These are phyloP conservation scores for Sebastes jordani DNA, from an alignment of 2,797 vertebrate species.

Conservation along the genomic window DNA sequence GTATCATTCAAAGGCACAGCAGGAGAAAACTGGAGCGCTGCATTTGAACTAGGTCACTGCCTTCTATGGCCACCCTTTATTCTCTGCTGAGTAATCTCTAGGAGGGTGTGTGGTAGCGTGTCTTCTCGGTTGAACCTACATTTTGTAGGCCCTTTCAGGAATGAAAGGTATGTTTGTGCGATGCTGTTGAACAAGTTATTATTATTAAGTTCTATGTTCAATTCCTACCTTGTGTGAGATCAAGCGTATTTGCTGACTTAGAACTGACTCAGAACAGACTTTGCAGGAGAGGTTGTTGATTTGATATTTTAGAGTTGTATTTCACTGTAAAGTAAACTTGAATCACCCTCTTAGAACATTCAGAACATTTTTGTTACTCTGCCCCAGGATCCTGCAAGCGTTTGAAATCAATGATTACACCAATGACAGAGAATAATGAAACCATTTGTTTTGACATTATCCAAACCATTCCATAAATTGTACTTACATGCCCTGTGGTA, in stretches of 20 bases:
- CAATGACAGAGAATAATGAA: neutral
- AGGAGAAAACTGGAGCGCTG: conserved; percentile 57
- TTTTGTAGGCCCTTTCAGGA: conserved; percentile 12
- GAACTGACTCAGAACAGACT: neutral
- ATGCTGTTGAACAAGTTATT: neutral
- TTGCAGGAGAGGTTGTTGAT: neutral
- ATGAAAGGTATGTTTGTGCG: conserved; percentile 39
- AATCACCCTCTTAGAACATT: neutral
- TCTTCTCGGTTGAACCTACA: neutral
- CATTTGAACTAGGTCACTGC: conserved; percentile 65
- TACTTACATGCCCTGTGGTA: neutral
- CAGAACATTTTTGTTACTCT: neutral
- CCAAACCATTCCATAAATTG: neutral
- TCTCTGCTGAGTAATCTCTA: conserved; percentile 39
- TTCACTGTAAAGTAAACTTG: neutral
- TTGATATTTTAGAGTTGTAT: neutral
- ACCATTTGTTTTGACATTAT: neutral
- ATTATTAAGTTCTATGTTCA: neutral
- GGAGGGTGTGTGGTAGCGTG: neutral
- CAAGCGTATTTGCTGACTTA: neutral
- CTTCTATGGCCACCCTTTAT: conserved; percentile 41
- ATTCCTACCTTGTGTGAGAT: conserved; percentile 8
- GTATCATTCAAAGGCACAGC: conserved; percentile 58
- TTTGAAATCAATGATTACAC: neutral
- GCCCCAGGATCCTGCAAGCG: neutral